phyloP scores from a whole-genome alignment of 2,888 invertebrate genomes.

The Lysandra bellargus region DNA sequence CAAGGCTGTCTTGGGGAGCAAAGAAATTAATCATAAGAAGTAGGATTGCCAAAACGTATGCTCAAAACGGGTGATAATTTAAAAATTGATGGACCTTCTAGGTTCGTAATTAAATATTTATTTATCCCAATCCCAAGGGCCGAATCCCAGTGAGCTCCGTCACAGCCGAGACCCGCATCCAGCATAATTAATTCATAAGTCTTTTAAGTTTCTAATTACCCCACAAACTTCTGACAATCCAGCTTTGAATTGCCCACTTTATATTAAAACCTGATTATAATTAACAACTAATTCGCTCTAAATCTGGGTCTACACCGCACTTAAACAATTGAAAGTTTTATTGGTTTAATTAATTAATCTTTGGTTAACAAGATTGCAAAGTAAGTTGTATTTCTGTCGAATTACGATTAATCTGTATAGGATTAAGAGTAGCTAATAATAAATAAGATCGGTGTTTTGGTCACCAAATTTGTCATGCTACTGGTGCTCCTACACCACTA shows the following conservation, averaged over 20 bases:
- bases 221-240: not conserved
- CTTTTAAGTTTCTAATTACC: constrained; percentile 19
- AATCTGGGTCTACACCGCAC: not conserved
- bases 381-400: not conserved
- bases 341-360: not conserved
- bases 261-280: constrained; percentile 13
- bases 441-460: too few relatives aligned
- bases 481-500: too few relatives aligned
- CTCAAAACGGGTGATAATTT: not conserved
- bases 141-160: not conserved
- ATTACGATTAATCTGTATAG: too few relatives aligned
- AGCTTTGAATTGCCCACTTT: constrained; percentile 18
- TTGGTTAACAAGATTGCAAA: not conserved
- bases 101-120: not conserved
- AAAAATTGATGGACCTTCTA: not conserved
- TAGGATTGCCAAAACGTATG: too few relatives aligned
- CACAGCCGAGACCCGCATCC: not conserved
- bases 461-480: too few relatives aligned
- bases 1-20: too few relatives aligned
- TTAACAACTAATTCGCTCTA: not conserved
- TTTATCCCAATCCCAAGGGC: not conserved
- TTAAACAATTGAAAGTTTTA: constrained; percentile 6
- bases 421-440: too few relatives aligned
- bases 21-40: too few relatives aligned
- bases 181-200: not conserved